Conservation (phyloP, 2,113 vertebrate genomes). For the Bubalus kerabau region DNA sequence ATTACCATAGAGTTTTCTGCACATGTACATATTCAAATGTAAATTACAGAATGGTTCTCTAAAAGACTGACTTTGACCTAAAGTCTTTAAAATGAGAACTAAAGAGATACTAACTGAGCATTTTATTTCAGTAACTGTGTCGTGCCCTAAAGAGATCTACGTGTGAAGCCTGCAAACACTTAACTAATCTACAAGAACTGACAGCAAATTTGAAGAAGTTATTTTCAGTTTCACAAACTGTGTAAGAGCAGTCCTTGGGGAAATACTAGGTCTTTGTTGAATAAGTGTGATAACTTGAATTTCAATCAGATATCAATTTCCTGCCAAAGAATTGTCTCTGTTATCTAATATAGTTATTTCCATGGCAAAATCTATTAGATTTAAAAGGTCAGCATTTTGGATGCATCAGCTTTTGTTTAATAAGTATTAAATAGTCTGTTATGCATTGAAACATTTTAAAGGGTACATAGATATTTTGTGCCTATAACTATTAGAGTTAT, state of each 20-base stretch:
- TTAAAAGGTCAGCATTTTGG: constrained; percentile 20
- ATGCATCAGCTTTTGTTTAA: neutral
- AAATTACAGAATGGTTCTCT: neutral
- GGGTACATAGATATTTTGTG: neutral
- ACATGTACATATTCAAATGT: neutral
- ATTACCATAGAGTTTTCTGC: neutral
- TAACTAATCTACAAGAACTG: neutral
- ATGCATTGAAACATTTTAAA: neutral
- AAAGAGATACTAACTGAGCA: neutral
- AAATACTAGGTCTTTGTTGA: constrained; percentile 36
- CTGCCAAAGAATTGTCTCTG: constrained; percentile 9
- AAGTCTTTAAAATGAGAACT: neutral
- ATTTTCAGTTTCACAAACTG: constrained; percentile 35
- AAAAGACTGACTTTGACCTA: neutral
- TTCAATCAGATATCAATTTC: constrained; percentile 48
- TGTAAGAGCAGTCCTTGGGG: constrained; percentile 18
- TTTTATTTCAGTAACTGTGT: neutral
- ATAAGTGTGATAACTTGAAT: constrained; percentile 47
- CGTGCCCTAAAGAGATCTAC: neutral
- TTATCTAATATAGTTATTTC: constrained; percentile 29
- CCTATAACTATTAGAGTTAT: neutral
- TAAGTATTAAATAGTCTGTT: neutral
- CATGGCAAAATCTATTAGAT: constrained; percentile 15
- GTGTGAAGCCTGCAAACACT: constrained; percentile 25
- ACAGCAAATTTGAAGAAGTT: neutral